Percentiles rank a stretch among this genome's conserved stretches.
Evolutionary conservation across 2,113 vertebrate genomes (phyloP).

Genomic region (Ctenodactylus gundi): DNA sequence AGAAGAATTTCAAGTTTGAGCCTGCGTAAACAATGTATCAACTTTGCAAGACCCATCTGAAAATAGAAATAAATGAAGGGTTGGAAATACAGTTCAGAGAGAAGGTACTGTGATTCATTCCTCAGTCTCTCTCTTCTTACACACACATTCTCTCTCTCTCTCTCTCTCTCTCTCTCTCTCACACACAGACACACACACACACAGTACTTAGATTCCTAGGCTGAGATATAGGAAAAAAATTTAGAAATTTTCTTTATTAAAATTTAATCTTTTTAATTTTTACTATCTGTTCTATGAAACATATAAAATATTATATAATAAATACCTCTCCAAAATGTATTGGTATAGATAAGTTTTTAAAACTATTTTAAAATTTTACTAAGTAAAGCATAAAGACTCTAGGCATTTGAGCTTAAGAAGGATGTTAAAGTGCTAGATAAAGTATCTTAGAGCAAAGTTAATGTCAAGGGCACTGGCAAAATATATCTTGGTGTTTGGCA

Average conservation of each 20-base stretch:
- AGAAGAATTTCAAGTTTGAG: not conserved
- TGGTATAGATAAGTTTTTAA: not conserved
- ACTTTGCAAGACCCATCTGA: not conserved
- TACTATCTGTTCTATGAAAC: not conserved
- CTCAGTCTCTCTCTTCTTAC: too few species aligned
- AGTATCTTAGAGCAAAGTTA: not conserved
- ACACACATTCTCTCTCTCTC: too few species aligned
- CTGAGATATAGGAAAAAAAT: not conserved
- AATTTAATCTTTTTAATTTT: not conserved
- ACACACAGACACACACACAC: not conserved
- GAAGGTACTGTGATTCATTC: not conserved
- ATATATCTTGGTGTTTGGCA: not conserved
- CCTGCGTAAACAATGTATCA: not conserved
- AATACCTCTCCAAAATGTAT: not conserved
- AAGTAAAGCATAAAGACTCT: not conserved
- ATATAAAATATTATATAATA: not conserved
- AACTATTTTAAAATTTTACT: not conserved
- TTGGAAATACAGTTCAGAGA: not conserved
- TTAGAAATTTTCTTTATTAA: not conserved
- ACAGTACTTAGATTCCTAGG: not conserved
- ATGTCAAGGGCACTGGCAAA: not conserved
- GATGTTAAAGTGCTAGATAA: not conserved
- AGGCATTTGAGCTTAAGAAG: not conserved
- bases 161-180: too few species aligned
- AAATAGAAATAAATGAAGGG: not conserved